Percentiles rank a stretch among this genome's conserved stretches.
Conservation (phyloP, 2,888 invertebrate species). For the Lypha dubia region DNA sequence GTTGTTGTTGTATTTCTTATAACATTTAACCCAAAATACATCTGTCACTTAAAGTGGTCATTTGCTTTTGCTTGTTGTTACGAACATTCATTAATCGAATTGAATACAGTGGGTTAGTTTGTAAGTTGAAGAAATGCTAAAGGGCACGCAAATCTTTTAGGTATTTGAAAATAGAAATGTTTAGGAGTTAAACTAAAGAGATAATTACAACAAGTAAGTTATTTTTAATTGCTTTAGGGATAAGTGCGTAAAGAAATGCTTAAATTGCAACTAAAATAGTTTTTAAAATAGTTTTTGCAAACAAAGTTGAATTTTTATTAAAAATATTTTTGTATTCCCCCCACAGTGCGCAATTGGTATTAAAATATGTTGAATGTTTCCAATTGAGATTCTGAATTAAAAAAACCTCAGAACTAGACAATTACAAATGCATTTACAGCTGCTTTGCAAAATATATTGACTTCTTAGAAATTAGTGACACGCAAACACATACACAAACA, state of each 20-base stretch:
- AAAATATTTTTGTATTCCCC: background rate
- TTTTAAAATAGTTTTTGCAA: no score
- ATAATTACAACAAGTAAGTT: no score
- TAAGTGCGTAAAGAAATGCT: no score
- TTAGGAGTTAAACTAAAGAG: constrained; percentile 9
- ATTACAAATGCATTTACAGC: constrained; percentile 22
- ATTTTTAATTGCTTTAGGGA: no score
- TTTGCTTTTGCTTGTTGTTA: constrained; percentile 75
- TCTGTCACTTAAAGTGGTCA: constrained; percentile 82
- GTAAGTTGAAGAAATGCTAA: constrained; percentile 32
- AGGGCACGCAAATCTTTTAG: background rate
- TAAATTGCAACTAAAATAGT: no score
- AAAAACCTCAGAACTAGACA: constrained; percentile 18
- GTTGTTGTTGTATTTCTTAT: constrained; percentile 29
- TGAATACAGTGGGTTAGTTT: constrained; percentile 41
- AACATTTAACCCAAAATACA: constrained; percentile 74
- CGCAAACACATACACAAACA: background rate
- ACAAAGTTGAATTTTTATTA: no score
- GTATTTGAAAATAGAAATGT: constrained; percentile 4
- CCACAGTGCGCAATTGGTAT: background rate
- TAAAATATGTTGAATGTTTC: constrained; percentile 23
- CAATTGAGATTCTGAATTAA: constrained; percentile 16
- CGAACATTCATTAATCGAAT: constrained; percentile 20
- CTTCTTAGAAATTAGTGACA: constrained; percentile 2
- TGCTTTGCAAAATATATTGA: constrained; percentile 27